Conservation (phyloP, 2,797 vertebrate species). For the Eidolon dupreanum region DNA sequence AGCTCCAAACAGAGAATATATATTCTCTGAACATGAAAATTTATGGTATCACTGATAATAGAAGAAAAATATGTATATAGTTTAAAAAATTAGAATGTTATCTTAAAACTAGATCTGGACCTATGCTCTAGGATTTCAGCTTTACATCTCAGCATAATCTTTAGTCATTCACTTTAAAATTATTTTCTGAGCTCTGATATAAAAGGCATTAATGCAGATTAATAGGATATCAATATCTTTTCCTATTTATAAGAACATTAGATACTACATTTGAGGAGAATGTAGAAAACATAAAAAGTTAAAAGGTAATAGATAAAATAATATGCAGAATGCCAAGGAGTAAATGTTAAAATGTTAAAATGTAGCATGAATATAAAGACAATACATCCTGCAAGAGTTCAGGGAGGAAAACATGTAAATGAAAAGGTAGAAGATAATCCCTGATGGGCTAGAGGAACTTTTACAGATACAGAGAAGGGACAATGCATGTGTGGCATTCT, state of each 20-base stretch:
- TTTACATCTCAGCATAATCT: background rate
- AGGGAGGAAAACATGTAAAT: background rate
- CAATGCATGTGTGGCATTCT: background rate
- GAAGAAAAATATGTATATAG: background rate
- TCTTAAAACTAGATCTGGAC: background rate
- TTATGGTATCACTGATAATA: background rate
- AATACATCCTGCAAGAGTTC: background rate
- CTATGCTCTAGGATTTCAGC: background rate
- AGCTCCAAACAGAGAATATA: background rate
- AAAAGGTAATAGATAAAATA: conserved; percentile 11
- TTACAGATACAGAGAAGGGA: background rate
- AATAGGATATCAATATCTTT: background rate
- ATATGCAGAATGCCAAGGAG: background rate
- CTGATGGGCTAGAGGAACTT: background rate
- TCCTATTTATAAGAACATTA: background rate
- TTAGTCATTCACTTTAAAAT: background rate
- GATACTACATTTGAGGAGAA: background rate
- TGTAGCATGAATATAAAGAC: background rate
- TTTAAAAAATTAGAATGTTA: conserved; percentile 16
- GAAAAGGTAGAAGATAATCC: background rate
- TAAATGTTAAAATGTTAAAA: conserved; percentile 25
- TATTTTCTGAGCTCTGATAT: conserved; percentile 1
- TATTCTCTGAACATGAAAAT: conserved; percentile 1
- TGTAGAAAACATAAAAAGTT: background rate
- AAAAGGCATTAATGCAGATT: background rate